Evolutionary conservation across 2,113 vertebrate genomes (phyloP).

Genomic region (Tragelaphus scriptus): DNA sequence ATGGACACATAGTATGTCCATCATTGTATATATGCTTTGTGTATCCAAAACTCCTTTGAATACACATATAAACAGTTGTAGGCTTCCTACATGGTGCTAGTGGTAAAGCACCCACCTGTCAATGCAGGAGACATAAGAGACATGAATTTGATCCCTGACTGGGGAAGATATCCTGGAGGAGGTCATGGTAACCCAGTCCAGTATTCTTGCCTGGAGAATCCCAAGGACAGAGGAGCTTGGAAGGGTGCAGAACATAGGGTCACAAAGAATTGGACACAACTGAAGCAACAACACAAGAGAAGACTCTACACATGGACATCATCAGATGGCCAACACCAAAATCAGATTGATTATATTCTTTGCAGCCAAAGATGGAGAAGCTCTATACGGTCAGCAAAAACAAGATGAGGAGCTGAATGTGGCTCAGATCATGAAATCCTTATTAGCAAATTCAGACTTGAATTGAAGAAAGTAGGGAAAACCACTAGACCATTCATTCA

Average conservation of each 20-base stretch:
- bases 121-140: not conserved
- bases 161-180: not conserved
- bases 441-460: not conserved
- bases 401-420: not conserved
- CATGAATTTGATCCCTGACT: not conserved
- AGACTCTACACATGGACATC: not conserved
- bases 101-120: not conserved
- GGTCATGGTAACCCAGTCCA: not conserved
- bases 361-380: not conserved
- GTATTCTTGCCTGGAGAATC: not conserved
- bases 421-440: not conserved
- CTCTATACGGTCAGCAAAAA: not conserved
- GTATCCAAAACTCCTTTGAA: not conserved
- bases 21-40: not conserved
- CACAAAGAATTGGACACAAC: not conserved
- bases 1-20: not conserved
- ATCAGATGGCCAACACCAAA: not conserved
- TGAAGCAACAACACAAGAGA: not conserved
- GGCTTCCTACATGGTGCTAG: not conserved
- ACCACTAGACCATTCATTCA: not conserved
- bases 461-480: not conserved
- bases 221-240: not conserved
- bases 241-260: not conserved
- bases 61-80: not conserved
- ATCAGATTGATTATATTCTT: not conserved